A percentile compares a stretch with the other conserved stretches of the same genome.
Evolutionary conservation across 2,113 vertebrate genomes (phyloP).

Genomic region (Dissostichus mawsoni): DNA sequence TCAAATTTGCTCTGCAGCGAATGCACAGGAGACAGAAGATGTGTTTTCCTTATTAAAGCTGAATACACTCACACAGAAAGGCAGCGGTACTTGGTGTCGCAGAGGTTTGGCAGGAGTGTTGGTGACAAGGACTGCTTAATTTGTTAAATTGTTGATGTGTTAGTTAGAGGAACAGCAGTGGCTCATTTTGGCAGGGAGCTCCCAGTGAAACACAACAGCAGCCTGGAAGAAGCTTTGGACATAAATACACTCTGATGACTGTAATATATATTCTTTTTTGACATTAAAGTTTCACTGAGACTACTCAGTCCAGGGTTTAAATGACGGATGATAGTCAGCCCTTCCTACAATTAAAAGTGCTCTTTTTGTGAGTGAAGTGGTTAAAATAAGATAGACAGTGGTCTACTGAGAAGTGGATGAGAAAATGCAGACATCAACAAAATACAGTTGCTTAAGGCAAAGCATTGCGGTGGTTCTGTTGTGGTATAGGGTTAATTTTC

Average conservation of each 20-base stretch:
- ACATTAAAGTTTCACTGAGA: conserved; percentile 8
- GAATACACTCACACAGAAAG: conserved; percentile 12
- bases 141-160: conserved; percentile 38
- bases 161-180: conserved; percentile 41
- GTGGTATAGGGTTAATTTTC: conserved; percentile 9
- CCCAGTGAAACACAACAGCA: conserved; percentile 25
- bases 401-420: conserved; percentile 11
- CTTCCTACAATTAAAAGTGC: neutral
- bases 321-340: neutral
- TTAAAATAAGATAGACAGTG: conserved; percentile 4
- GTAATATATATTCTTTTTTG: neutral
- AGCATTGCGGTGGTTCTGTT: conserved; percentile 40
- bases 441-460: neutral
- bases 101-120: conserved; percentile 28
- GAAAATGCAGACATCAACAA: conserved; percentile 15
- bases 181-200: conserved; percentile 13
- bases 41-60: conserved; percentile 6
- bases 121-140: conserved; percentile 29
- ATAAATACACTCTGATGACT: conserved; percentile 10
- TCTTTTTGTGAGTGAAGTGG: neutral
- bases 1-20: conserved; percentile 27
- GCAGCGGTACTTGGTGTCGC: neutral
- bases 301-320: neutral
- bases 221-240: conserved; percentile 7
- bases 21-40: neutral